Base-by-base conservation (phyloP, 2,888 invertebrate species). In the Hemithea aestivaria region DNA sequence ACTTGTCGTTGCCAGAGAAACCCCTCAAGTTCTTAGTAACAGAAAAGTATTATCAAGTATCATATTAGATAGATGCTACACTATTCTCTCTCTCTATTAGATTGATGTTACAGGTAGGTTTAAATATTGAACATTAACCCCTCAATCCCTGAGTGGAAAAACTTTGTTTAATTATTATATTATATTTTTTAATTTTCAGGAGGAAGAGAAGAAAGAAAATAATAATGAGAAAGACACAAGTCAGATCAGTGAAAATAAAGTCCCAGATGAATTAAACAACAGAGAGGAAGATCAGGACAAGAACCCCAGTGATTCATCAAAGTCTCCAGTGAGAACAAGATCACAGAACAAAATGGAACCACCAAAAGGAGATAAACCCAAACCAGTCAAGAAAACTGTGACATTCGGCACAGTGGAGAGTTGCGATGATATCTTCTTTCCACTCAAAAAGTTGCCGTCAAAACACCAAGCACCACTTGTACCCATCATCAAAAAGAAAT, bases 371-470 rank as follows among this genome's bases (percentile, higher is more conserved):
- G 80, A 85, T 27, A 82, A 85, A 69, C 72, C 73, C n/a, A 84
- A 83, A 70, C 79, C 82, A 56, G 77, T 88, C 39, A 90, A 90
- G 70, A 91, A 91, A 77, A 90, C 90, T 27, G 91, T 91, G 10
- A 90, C 90, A 34, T 91, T 91, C 72, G 90, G 90, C 48, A 89
- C 89, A 53, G 89, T 90, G 40, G 90, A 90, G 62, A 90, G 90
- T 48, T 90, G 90, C 66, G 90, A 90, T 69, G 90, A 90, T 61
- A 84, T 81, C 45, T 79, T 88, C 56, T 82, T 89, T 49, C 87
- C 89, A 20, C 71, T 89, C 4, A 90, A 89, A 63, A 89, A 88
- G 56, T 79, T 90, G 48, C 84, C 88, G 27, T 79, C 85, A 29
- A 91, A 90, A 72, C 88, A 89, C 40, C 88, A 89, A 66, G 89